Base-by-base conservation (phyloP, 2,888 invertebrate species). In the Sminthurinus aureus region DNA sequence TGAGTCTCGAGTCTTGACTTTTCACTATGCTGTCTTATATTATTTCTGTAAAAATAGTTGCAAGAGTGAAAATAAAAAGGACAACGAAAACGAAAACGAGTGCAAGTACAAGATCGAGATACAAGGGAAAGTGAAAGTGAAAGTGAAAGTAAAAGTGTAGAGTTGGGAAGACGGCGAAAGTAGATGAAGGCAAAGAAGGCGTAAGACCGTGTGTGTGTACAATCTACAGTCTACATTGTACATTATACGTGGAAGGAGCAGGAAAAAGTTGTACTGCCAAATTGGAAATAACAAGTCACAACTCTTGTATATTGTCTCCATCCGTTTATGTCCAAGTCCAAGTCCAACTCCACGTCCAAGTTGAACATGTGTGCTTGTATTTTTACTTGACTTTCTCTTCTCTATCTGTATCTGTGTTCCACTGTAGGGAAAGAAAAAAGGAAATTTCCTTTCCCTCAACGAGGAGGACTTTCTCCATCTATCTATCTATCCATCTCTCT, bases 261-360 rank as follows among this genome's bases (percentile, higher is more conserved):
- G 76, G 58, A 76, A 76, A 76, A 76, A 76, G 76, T 76, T 76
- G 58, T 52, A 52, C 76, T 51, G 76, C 51, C 76, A 76, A 76
- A 76, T 76, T 76, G 76, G 76, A 76, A 76, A 76, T 76, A 76
- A 76, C 76, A 76, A 76, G 76, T 76, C 76, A 51, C 76, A 76
- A 76, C 76, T 76, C 76, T 58, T 15, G 22, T n/a, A 76, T 52
- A 76, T 73, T 73, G 73, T 73, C 73, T 73, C 73, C 73, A 73
- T 73, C 73, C 73, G 73, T 73, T 73, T 73, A 73, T 73, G 73
- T 73, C 73, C 24, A 24, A 20, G 73, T 24, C 73, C 11, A 24
- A 73, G 58, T n/a, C n/a, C n/a, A n/a, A n/a, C n/a, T n/a, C 38
- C 1, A 6, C 1, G 38, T 38, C 38, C 3, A 6, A 38, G 38